phyloP scores from a whole-genome alignment of 2,888 invertebrate species.

The Heliconius charithonia region DNA sequence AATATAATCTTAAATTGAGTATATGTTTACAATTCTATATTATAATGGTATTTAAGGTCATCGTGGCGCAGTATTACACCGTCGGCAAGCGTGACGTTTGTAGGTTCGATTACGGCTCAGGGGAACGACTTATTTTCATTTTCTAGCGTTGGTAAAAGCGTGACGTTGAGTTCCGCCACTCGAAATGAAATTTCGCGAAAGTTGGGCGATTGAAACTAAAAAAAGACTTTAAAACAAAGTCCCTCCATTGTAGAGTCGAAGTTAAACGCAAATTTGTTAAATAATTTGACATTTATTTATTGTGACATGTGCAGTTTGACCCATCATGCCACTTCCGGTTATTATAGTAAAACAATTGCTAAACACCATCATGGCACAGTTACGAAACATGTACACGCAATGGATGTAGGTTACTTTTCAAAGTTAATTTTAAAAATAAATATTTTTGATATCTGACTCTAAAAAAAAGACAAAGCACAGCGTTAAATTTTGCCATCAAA shows the following conservation, averaged over 20 bases:
- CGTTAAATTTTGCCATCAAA: too few species aligned
- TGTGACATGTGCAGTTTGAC: slow-evolving; percentile 1
- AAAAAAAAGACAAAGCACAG: too few species aligned
- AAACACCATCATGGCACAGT: background rate
- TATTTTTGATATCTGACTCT: too few species aligned
- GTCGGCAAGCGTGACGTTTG: background rate
- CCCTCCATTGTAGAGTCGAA: background rate
- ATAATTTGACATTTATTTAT: background rate
- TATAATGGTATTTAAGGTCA: background rate
- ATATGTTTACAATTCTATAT: background rate
- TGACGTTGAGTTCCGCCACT: background rate
- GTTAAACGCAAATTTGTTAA: background rate
- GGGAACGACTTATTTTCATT: background rate
- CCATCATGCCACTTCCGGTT: slow-evolving; percentile 19
- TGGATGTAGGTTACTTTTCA: background rate
- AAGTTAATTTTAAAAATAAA: too few species aligned
- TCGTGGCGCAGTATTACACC: background rate
- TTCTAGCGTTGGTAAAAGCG: background rate
- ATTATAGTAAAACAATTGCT: background rate
- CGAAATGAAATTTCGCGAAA: background rate
- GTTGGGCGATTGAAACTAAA: background rate
- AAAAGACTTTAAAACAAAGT: background rate
- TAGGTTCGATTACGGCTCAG: background rate
- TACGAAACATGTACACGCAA: background rate
- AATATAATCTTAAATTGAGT: background rate